Evolutionary conservation across 2,888 invertebrate genomes (phyloP), one percentile per base, ranked within the genome.

Genomic region (Watsonalla cultraria): DNA sequence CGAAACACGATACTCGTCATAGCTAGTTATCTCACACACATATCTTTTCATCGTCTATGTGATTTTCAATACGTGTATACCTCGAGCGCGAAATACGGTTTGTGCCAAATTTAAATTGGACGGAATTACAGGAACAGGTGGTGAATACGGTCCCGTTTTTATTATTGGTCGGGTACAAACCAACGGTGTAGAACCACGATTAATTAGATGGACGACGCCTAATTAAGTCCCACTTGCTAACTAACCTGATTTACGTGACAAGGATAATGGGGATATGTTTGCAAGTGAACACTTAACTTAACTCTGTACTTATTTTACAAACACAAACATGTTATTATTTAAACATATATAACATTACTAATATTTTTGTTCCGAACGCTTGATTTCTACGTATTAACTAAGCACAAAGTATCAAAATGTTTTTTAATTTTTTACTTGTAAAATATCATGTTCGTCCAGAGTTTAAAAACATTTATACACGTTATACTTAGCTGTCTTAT

Each of bases 191-290:
- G 42, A 8, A 42, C 42, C 42, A 56, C 73, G 67, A 80, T 80
- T 81, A 78, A 84, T 82, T 76, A 77, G 72, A 70, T 70, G 68
- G 72, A 69, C 72, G 73, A 76, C 70, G 71, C 68, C 68, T 78
- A 75, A 82, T 80, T 81, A 78, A 73, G 66, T 58, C 58, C 55
- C 61, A 68, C 67, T 70, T 65, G 62, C 66, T 68, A 71, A 70
- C 67, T 69, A 58, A 56, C 64, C 63, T 60, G 54, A 67, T 70
- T 62, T 56, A 53, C 24, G 24, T 24, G 57, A 56, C 56, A 53
- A 57, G 59, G 56, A 54, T 64, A 70, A 67, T 59, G 62, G 59
- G 63, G 51, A 61, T 52, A 50, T 57, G 57, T 58, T 60, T 60
- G 58, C 53, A 51, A 37, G 52, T 24, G 51, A 53, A 45, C 37